phyloP scores from a whole-genome alignment of 2,113 vertebrate species.

The Crotalus viridis region DNA sequence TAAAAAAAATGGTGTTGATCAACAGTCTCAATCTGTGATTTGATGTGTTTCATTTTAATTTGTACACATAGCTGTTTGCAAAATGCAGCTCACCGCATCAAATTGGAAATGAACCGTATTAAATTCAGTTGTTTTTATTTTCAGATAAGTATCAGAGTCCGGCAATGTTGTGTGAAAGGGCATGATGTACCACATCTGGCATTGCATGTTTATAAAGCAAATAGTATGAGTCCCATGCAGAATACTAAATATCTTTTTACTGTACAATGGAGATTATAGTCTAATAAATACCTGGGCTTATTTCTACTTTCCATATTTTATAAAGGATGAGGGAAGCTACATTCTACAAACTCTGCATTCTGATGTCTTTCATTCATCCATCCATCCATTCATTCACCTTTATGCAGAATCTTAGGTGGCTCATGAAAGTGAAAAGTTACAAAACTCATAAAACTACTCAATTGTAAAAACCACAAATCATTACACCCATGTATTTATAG shows the following conservation, averaged over 20 bases:
- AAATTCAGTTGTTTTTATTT: neutral
- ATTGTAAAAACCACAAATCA: neutral
- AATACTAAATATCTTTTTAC: too few species aligned
- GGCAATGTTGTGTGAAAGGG: neutral
- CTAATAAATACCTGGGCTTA: neutral
- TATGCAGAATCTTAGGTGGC: neutral
- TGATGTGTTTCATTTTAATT: neutral
- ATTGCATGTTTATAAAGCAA: neutral
- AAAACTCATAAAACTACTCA: neutral
- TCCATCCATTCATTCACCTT: neutral
- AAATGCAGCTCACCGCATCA: neutral
- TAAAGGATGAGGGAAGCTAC: neutral
- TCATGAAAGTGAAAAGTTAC: neutral
- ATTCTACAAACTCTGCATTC: neutral
- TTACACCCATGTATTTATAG: neutral
- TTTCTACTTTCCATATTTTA: neutral
- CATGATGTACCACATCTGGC: neutral
- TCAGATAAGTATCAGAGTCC: neutral
- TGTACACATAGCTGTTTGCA: neutral
- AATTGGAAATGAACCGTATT: neutral
- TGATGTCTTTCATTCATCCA: neutral
- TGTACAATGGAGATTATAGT: neutral
- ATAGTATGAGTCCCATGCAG: neutral
- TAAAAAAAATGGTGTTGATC: neutral
- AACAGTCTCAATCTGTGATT: neutral